Percentiles rank a stretch among this genome's conserved stretches.
phyloP scores from a whole-genome alignment of 2,113 vertebrate genomes.

The Craseonycteris thonglongyai region DNA sequence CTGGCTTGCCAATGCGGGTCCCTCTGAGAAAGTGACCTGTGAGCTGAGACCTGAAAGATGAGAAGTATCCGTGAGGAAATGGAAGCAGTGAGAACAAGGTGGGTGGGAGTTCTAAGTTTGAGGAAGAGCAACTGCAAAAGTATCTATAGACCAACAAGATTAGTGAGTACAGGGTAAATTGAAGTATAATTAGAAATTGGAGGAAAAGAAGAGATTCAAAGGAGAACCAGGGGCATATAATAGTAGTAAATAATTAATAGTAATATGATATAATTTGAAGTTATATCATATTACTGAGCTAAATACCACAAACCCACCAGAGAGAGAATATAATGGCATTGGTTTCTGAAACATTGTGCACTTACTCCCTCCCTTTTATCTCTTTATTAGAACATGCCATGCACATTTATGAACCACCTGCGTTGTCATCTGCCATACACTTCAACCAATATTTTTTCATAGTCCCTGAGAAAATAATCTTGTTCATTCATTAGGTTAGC shows the following conservation, averaged over 20 bases:
- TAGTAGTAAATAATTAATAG: neutral
- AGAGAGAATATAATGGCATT: neutral
- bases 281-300: neutral
- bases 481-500: neutral
- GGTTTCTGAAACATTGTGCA: neutral
- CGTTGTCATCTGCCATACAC: neutral
- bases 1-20: neutral
- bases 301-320: neutral
- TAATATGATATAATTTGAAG: neutral
- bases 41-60: neutral
- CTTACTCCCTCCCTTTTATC: neutral
- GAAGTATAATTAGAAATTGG: neutral
- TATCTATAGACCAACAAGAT: neutral
- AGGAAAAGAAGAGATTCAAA: neutral
- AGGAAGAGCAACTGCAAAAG: neutral
- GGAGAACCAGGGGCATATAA: neutral
- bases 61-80: too few species aligned
- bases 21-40: neutral
- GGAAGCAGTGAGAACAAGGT: accelerated
- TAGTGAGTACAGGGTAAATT: neutral
- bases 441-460: neutral
- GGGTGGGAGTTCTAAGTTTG: neutral
- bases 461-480: neutral
- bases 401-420: neutral
- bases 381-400: neutral